Percentiles rank a stretch among this genome's conserved stretches.
Conservation (phyloP, 2,888 invertebrate genomes). For the Gryllus longicercus region DNA sequence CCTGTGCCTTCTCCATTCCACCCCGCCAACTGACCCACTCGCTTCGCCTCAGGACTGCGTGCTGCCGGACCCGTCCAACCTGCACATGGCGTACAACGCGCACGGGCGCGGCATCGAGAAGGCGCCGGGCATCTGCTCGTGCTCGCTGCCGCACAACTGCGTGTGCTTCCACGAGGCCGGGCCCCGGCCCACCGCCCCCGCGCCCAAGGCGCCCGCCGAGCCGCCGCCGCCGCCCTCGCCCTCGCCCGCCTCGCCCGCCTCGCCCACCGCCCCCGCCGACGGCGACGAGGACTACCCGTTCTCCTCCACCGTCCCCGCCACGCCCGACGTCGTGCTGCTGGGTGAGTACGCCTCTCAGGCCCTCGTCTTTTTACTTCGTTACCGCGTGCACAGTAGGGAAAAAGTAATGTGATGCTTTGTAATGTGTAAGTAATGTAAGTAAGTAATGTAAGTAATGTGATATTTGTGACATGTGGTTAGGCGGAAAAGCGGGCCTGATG, state of each 20-base stretch:
- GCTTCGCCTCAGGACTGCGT: not conserved
- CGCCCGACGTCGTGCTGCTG: not conserved
- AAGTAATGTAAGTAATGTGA: no score
- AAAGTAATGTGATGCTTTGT: no score
- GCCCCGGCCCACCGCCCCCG: not conserved
- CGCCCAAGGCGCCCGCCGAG: not conserved
- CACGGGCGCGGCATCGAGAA: not conserved
- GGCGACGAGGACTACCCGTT: not conserved
- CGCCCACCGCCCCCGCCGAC: not conserved
- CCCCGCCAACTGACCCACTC: no score
- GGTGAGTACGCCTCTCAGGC: not conserved
- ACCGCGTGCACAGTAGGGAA: no score
- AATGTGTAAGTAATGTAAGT: no score
- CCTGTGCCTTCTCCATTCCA: not conserved
- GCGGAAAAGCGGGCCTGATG: no score
- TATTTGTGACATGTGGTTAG: no score
- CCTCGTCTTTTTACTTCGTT: no score
- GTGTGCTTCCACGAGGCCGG: not conserved
- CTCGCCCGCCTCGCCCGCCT: not conserved
- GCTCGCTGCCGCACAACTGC: not conserved
- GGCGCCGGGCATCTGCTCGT: not conserved
- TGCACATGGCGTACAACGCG: constrained; percentile 4
- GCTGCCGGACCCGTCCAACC: not conserved
- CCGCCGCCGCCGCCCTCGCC: no score
- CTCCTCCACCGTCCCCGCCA: not conserved